Evolutionary conservation across 2,797 vertebrate species (phyloP).

Genomic region (Brachymystax lenok): DNA sequence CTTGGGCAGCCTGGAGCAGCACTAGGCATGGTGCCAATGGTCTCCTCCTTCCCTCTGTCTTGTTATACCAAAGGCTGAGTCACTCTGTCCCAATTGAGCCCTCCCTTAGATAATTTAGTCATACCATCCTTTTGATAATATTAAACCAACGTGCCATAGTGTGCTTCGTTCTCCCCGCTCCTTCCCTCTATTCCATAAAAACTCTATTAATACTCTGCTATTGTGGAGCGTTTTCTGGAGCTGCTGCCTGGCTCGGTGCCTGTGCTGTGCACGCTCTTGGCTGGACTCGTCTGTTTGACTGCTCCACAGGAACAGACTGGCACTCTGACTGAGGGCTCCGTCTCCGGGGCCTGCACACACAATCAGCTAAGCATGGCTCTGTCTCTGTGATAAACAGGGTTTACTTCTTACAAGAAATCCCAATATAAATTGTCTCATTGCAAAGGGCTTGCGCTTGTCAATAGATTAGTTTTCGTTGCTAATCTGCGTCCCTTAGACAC

Average conservation of each 20-base stretch:
- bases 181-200: constrained; percentile 39
- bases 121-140: constrained; percentile 33
- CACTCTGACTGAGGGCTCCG: constrained; percentile 74
- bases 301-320: constrained; percentile 82
- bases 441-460: too few relatives aligned
- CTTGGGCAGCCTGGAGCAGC: constrained; percentile 57
- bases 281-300: constrained; percentile 73
- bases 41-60: constrained; percentile 52
- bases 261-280: constrained; percentile 71
- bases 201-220: constrained; percentile 65
- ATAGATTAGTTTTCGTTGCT: not conserved
- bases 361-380: constrained; percentile 44
- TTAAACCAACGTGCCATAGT: constrained; percentile 27
- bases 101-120: constrained; percentile 41
- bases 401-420: constrained; percentile 39
- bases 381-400: constrained; percentile 51
- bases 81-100: constrained; percentile 33
- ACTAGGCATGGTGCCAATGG: constrained; percentile 69
- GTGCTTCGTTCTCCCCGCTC: constrained; percentile 17
- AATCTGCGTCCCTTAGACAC: not conserved
- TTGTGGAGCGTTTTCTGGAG: constrained; percentile 64
- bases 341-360: constrained; percentile 58
- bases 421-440: not conserved
- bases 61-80: constrained; percentile 19
- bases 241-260: constrained; percentile 62